Conservation (phyloP, 1,140 invertebrate species). For the Brachionus calyciflorus region DNA sequence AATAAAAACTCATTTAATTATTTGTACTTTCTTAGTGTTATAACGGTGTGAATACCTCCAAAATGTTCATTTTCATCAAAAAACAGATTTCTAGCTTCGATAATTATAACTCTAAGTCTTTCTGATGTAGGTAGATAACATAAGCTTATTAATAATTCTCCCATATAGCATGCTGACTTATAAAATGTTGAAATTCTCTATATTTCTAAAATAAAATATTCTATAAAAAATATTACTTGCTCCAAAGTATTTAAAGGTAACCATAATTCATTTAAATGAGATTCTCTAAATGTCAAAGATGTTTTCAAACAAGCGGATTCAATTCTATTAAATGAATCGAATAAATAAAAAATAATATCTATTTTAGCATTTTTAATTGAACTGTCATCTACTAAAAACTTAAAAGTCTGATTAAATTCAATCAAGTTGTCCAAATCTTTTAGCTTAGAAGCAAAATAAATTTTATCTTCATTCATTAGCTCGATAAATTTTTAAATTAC, state of each 20-base stretch:
- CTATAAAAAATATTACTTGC: background rate
- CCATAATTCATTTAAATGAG: background rate
- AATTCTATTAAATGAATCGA: background rate
- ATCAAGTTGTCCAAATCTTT: background rate
- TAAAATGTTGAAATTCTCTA: too few species aligned
- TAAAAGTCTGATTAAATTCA: background rate
- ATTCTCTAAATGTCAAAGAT: background rate
- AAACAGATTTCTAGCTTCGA: background rate
- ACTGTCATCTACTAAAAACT: background rate
- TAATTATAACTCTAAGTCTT: background rate
- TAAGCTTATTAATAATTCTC: constrained; percentile 19
- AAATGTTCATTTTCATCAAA: background rate
- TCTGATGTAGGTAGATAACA: constrained; percentile 20
- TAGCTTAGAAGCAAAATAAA: background rate
- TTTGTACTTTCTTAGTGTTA: too few species aligned
- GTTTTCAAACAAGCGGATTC: background rate
- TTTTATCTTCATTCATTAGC: too few species aligned
- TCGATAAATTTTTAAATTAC: background rate
- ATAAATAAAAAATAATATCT: background rate
- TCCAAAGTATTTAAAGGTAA: background rate
- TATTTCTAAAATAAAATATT: background rate
- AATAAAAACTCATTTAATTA: background rate
- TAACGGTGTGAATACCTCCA: background rate
- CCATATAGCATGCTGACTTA: background rate
- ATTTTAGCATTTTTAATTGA: background rate